These are phyloP conservation scores for Phyllotreta striolata DNA, from an alignment of 2,888 invertebrate species.

Conservation along the genomic window DNA sequence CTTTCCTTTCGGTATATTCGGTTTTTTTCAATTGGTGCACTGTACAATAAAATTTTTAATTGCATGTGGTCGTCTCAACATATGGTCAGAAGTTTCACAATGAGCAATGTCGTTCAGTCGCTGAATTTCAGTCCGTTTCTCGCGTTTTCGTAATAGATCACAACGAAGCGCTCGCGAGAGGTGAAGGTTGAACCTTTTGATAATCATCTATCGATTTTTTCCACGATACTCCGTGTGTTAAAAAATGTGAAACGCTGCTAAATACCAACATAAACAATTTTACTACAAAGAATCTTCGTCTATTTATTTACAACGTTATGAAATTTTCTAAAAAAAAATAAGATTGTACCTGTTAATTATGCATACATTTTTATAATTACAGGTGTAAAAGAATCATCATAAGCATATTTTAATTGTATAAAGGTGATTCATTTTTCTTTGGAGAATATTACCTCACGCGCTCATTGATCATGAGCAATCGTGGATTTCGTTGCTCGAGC, in stretches of 20 bases:
- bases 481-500: conserved; percentile 22
- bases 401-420: background rate
- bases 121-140: conserved; percentile 1
- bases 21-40: conserved; percentile 21
- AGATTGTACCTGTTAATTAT: background rate
- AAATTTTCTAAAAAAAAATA: background rate
- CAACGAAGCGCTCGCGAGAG: too few species aligned
- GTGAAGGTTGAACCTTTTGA: too few species aligned
- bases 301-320: too few species aligned
- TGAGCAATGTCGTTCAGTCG: conserved; percentile 25
- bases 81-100: conserved; percentile 29
- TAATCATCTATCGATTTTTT: too few species aligned
- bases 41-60: conserved; percentile 31
- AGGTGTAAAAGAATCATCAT: too few species aligned
- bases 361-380: background rate
- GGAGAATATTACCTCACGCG: conserved; percentile 19
- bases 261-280: too few species aligned
- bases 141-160: too few species aligned
- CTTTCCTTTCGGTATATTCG: conserved; percentile 14
- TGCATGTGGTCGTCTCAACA: conserved; percentile 29
- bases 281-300: too few species aligned
- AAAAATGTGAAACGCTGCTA: too few species aligned
- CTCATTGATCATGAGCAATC: conserved; percentile 25
- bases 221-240: too few species aligned
- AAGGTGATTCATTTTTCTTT: conserved; percentile 13